Conservation (phyloP, 2,113 vertebrate species). For the Podarcis cretensis region DNA sequence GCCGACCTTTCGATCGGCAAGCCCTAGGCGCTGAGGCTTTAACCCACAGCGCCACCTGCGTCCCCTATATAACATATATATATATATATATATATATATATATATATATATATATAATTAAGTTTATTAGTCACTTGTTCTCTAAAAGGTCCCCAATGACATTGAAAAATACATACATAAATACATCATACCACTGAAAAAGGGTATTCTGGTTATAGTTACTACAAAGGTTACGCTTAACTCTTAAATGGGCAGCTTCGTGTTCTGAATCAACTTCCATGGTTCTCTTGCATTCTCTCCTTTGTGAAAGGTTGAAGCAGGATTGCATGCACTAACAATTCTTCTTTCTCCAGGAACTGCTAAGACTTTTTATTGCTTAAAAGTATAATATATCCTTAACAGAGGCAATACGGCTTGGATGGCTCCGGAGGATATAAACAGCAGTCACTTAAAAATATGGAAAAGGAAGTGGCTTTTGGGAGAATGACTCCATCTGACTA, state of each 20-base stretch:
- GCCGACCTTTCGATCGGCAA: no score
- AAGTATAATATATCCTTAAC: constrained; percentile 37
- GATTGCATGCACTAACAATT: background rate
- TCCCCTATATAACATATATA: no score
- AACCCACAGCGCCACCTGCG: no score
- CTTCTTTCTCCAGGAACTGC: background rate
- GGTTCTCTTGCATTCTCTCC: background rate
- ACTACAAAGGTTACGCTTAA: background rate
- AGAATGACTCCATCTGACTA: constrained; percentile 87
- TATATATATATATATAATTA: no score
- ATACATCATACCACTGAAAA: no score
- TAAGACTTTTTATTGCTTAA: background rate
- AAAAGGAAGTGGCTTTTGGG: constrained; percentile 86
- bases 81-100: no score
- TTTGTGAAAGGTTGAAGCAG: background rate
- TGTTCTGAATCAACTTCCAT: background rate
- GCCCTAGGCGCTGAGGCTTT: no score
- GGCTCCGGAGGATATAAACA: constrained; percentile 88
- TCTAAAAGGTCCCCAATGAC: no score
- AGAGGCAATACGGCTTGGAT: constrained; percentile 91
- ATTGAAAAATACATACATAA: no score
- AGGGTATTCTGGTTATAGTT: no score
- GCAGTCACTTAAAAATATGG: constrained; percentile 87
- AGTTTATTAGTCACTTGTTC: no score
- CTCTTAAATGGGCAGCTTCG: background rate